phyloP scores from a whole-genome alignment of 2,113 vertebrate genomes.

The Probosciger aterrimus region DNA sequence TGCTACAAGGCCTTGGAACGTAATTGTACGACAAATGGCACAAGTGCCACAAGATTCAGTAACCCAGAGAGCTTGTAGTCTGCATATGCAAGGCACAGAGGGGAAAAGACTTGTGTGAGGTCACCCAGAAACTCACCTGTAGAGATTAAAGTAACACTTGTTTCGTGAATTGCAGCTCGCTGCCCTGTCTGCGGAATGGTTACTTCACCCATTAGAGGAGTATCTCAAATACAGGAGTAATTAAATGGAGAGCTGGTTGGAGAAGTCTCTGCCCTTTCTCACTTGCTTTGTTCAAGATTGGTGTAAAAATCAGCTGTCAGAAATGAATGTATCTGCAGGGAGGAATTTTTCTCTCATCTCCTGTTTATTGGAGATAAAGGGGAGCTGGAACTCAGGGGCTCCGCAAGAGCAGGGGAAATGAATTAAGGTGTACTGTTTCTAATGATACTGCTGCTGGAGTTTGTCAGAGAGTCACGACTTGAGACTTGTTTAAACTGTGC shows the following conservation, averaged over 20 bases:
- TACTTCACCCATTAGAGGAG: not conserved
- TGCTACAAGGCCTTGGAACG: not conserved
- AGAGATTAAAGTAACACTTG: not conserved
- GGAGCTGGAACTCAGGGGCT: not conserved
- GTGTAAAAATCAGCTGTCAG: slow-evolving; percentile 4
- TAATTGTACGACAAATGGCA: not conserved
- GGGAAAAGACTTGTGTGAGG: not conserved
- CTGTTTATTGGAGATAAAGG: slow-evolving; percentile 22
- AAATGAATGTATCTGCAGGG: not conserved
- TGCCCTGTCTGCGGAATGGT: not conserved
- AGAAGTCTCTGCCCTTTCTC: slow-evolving; percentile 1
- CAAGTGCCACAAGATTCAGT: not conserved
- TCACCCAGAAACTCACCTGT: not conserved
- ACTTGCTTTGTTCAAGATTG: not conserved
- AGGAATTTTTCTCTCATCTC: slow-evolving; percentile 21
- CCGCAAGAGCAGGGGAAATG: not conserved
- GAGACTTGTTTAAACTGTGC: slow-evolving; percentile 27
- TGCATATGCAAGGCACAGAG: not conserved
- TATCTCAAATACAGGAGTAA: not conserved
- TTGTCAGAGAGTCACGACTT: not conserved
- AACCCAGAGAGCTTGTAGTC: not conserved
- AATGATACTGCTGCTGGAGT: slow-evolving; percentile 32
- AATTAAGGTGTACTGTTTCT: slow-evolving; percentile 19
- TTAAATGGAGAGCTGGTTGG: not conserved
- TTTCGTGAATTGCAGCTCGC: not conserved